phyloP scores from a whole-genome alignment of 1,140 invertebrate genomes.

The Battus philenor region DNA sequence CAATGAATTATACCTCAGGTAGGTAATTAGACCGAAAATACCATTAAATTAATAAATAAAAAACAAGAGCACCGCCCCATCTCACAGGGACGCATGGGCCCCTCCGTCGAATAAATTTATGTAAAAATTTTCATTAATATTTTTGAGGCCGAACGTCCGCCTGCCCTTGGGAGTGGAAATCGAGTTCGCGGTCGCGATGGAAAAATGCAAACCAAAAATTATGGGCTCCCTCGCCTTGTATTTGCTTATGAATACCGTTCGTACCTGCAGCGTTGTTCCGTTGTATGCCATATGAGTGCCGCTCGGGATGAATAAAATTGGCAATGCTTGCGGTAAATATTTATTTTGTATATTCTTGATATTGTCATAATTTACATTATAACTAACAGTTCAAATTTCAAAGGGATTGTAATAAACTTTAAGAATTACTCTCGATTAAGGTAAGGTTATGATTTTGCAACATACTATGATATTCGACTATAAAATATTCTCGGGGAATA shows the following conservation, averaged over 20 bases:
- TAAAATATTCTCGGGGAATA: too few relatives aligned
- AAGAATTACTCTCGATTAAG: too few relatives aligned
- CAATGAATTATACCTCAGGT: conserved; percentile 71
- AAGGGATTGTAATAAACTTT: too few relatives aligned
- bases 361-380: too few relatives aligned
- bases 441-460: too few relatives aligned
- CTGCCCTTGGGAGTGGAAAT: conserved; percentile 69
- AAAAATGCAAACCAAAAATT: conserved; percentile 75
- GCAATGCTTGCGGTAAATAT: too few relatives aligned
- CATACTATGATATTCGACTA: too few relatives aligned
- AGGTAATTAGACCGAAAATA: conserved; percentile 75
- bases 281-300: conserved; percentile 22
- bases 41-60: conserved; percentile 76
- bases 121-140: conserved; percentile 76
- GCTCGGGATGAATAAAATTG: conserved; percentile 9
- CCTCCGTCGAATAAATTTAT: conserved; percentile 74
- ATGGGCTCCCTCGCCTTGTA: conserved; percentile 68
- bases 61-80: conserved; percentile 63
- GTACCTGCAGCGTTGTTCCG: conserved; percentile 49
- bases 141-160: conserved; percentile 68
- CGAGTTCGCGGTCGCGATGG: conserved; percentile 72
- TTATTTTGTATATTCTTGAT: too few relatives aligned
- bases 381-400: too few relatives aligned
- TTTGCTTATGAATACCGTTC: conserved; percentile 71
- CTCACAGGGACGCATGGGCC: conserved; percentile 52